phyloP scores from a whole-genome alignment of 1,140 invertebrate genomes.

The Psix sp. region DNA sequence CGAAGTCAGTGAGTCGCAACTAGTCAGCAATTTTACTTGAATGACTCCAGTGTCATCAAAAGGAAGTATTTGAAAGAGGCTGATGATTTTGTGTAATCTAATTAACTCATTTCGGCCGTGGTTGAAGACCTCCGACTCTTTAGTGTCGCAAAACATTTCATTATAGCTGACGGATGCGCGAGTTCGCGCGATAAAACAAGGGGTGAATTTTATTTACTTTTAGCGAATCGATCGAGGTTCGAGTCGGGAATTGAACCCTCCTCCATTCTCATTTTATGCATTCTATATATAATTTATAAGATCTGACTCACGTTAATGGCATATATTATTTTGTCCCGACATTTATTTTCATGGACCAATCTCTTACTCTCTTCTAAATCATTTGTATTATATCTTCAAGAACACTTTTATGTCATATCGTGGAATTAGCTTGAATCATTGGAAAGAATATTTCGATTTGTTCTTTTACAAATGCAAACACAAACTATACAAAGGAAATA shows the following conservation, averaged over 20 bases:
- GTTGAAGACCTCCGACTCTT: constrained; percentile 19
- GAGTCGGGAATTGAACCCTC: constrained; percentile 56
- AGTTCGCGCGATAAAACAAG: constrained; percentile 48
- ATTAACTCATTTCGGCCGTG: constrained; percentile 47
- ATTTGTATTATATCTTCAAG: too few relatives aligned
- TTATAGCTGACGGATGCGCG: constrained; percentile 55
- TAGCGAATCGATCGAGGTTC: constrained; percentile 69
- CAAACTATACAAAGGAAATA: too few relatives aligned
- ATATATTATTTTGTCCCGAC: constrained; percentile 50
- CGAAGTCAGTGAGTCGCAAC: constrained; percentile 1
- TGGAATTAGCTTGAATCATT: too few relatives aligned
- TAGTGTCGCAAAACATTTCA: constrained; percentile 54
- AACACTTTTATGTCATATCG: too few relatives aligned
- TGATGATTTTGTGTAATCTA: constrained; percentile 55
- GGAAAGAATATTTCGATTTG: too few relatives aligned
- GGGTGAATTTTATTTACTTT: constrained; percentile 72
- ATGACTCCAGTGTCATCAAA: constrained; percentile 28
- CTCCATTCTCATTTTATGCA: constrained; percentile 43
- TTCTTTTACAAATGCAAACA: constrained; percentile 12
- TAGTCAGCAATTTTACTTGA: constrained; percentile 23
- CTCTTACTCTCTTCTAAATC: constrained; percentile 3
- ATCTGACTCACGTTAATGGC: constrained; percentile 52
- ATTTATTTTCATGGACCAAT: too few relatives aligned
- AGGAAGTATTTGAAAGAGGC: constrained; percentile 18
- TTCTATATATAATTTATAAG: constrained; percentile 51